Evolutionary conservation across 2,797 vertebrate genomes (phyloP), one percentile per base, ranked within the genome.

Genomic region (Leucoraja ocellata): DNA sequence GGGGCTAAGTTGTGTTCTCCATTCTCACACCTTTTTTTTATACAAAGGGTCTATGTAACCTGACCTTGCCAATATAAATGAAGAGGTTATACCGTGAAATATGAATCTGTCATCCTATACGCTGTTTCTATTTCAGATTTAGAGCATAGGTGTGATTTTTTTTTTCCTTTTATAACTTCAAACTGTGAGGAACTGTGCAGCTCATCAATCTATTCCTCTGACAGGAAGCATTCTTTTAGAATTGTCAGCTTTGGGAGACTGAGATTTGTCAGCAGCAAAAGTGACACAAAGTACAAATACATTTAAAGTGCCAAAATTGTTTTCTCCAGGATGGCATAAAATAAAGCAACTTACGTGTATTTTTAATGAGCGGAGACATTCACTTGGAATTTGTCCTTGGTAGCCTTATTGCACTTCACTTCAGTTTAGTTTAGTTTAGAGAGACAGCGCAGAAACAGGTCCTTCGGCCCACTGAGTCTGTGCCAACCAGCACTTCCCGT

Each of bases 81-180:
- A 68, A n/a, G 61, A 32, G 61, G 14, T 65, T 28, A 63, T 6
- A 5, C n/a, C n/a, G 1, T 68, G n/a, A 88, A 88, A 88, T 68
- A 68, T 88, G 11, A 36, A 88, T 32, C 61, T 68, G n/a, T 88
- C 84, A 21, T 68, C 36, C n/a, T 68, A 63, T 88, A 14, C 36
- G 16, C 1, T 88, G n/a, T 65, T 86, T 61, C 65, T 88, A 36
- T 36, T 36, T 88, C 63, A 36, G n/a, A 88, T 88, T 88, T 68
- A 63, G 61, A 88, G n/a, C 61, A 36, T 68, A 21, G 6, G 16
- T 68, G 18, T 8, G 71, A 23, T 68, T 88, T 6, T 21, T 80
- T 88, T 68, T n/a, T 18, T 32, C 84, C n/a, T 86, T 83, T 36
- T 10, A 88, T 68, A 68, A 21, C 84, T 88, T 88, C 84, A 88